These are phyloP conservation scores for Acrocera orbiculus DNA, from an alignment of 2,888 invertebrate species.

Conservation along the genomic window DNA sequence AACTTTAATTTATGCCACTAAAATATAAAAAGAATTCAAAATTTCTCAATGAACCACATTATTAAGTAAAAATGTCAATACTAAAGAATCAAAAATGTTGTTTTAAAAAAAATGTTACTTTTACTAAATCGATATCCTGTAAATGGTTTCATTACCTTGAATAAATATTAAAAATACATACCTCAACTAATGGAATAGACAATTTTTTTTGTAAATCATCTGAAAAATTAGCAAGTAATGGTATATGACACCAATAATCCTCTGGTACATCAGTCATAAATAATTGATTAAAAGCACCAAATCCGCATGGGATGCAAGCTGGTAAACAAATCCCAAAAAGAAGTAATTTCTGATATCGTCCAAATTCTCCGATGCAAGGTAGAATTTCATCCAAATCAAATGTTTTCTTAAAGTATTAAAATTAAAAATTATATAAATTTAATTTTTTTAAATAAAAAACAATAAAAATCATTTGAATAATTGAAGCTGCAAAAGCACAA, in stretches of 20 bases:
- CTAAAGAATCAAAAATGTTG: too few species aligned
- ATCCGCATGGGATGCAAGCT: conserved; percentile 78
- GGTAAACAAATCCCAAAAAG: conserved; percentile 76
- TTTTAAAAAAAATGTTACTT: too few species aligned
- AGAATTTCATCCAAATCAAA: conserved; percentile 72
- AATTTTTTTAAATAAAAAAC: too few species aligned
- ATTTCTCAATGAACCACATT: too few species aligned
- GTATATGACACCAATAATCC: conserved; percentile 68
- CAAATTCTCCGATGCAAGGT: conserved; percentile 76
- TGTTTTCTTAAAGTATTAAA: conserved; percentile 20
- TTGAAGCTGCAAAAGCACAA: too few species aligned
- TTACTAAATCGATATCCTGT: too few species aligned
- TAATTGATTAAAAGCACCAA: conserved; percentile 82
- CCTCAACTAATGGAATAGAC: conserved; percentile 43
- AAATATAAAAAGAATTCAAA: too few species aligned
- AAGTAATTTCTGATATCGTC: conserved; percentile 68
- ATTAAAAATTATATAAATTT: too few species aligned
- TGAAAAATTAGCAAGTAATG: conserved; percentile 41
- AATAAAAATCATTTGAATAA: too few species aligned
- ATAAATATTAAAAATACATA: conserved; percentile 17
- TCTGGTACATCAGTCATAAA: conserved; percentile 83
- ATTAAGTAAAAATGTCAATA: too few species aligned
- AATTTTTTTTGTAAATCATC: conserved; percentile 40
- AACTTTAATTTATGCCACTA: too few species aligned
- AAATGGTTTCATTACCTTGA: not conserved